phyloP scores from a whole-genome alignment of 2,888 invertebrate genomes.

The Ganaspis brasiliensis region DNA sequence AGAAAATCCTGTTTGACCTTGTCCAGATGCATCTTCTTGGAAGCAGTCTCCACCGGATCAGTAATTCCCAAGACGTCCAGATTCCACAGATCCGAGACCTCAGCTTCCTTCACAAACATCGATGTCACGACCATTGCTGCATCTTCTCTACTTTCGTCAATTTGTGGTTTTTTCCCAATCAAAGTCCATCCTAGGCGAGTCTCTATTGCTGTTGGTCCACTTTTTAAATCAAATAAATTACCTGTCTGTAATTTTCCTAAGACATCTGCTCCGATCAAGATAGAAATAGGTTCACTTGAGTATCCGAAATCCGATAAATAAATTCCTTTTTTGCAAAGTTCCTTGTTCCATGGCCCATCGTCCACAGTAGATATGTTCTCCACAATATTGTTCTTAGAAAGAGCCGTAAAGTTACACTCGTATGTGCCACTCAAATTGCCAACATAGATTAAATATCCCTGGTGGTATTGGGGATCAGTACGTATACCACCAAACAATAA shows the following conservation, averaged over 20 bases:
- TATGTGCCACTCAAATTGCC: neutral
- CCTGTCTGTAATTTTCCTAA: slow-evolving; percentile 63
- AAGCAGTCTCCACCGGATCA: too few relatives aligned
- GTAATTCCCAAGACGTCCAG: too few relatives aligned
- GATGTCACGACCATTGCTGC: too few relatives aligned
- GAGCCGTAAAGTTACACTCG: neutral
- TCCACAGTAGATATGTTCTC: neutral
- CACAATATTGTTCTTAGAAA: neutral
- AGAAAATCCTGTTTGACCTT: too few relatives aligned
- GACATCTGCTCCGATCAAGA: slow-evolving; percentile 52
- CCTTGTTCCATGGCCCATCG: neutral
- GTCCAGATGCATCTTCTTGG: too few relatives aligned
- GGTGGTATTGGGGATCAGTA: neutral
- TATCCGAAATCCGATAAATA: neutral
- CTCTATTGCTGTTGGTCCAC: slow-evolving; percentile 20
- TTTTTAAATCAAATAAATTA: slow-evolving; percentile 44
- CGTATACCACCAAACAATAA: neutral
- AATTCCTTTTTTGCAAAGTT: neutral
- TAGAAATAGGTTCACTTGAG: neutral
- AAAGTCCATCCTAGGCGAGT: slow-evolving; percentile 9
- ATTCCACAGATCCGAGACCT: too few relatives aligned
- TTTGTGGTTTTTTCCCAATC: too few relatives aligned
- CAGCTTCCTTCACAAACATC: too few relatives aligned
- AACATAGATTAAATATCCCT: neutral
- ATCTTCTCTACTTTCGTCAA: too few relatives aligned